These are phyloP conservation scores for Anoplius nigerrimus DNA, from an alignment of 2,888 invertebrate species.

Conservation along the genomic window DNA sequence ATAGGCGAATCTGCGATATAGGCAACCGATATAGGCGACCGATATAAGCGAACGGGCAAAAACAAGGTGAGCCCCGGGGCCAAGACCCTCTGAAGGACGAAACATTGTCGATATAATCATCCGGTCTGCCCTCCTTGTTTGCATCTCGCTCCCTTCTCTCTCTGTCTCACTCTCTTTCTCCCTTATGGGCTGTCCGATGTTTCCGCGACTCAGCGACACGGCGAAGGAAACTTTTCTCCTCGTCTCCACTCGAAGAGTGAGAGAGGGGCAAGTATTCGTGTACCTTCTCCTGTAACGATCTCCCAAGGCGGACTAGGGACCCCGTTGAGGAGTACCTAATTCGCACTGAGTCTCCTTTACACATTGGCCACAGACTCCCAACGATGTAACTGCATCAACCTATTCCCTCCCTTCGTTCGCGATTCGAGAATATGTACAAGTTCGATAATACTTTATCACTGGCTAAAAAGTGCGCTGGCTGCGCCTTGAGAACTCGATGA, in stretches of 20 bases:
- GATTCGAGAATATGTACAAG: too few relatives aligned
- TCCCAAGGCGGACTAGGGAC: constrained; percentile 59
- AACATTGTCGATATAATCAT: constrained; percentile 60
- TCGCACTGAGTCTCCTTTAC: too few relatives aligned
- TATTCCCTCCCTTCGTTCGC: too few relatives aligned
- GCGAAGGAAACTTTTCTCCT: constrained; percentile 1
- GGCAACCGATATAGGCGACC: neutral
- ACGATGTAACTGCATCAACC: too few relatives aligned
- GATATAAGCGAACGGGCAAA: constrained; percentile 5
- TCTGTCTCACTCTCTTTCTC: constrained; percentile 20
- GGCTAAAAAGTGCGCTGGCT: too few relatives aligned
- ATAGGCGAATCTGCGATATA: too few relatives aligned
- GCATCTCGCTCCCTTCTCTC: constrained; percentile 22
- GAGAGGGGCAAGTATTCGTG: constrained; percentile 23
- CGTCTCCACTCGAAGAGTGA: too few relatives aligned
- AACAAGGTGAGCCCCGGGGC: constrained; percentile 28
- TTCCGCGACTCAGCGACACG: constrained; percentile 1
- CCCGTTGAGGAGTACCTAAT: neutral
- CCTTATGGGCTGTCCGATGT: constrained; percentile 2
- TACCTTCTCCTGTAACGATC: constrained; percentile 62
- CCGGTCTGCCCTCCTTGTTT: constrained; percentile 49
- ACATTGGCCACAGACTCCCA: too few relatives aligned
- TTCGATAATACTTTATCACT: too few relatives aligned
- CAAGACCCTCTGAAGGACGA: constrained; percentile 24
- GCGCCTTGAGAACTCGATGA: too few relatives aligned